Percentiles rank a stretch among this genome's conserved stretches.
These are phyloP conservation scores for Oxycera nigricornis DNA, from an alignment of 2,888 invertebrate genomes.

Conservation along the genomic window DNA sequence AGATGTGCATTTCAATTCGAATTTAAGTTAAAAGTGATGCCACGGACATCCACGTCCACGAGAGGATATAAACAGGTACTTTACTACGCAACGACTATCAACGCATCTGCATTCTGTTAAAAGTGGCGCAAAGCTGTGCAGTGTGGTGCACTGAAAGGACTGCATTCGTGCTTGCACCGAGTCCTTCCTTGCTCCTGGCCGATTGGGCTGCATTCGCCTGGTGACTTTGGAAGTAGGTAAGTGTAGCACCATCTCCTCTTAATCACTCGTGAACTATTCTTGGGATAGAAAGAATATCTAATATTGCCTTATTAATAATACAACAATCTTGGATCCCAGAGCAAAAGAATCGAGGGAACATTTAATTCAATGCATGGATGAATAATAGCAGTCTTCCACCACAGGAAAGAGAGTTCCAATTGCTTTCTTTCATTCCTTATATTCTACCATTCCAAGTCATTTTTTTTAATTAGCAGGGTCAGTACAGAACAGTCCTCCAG, in stretches of 20 bases:
- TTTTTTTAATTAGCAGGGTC: no score
- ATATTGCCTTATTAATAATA: no score
- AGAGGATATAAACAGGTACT: conserved; percentile 1
- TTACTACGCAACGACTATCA: neutral
- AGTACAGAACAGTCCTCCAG: no score
- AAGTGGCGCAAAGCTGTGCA: neutral
- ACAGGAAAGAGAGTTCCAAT: no score
- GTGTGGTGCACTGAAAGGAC: conserved; percentile 27
- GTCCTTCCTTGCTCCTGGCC: neutral
- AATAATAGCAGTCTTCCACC: no score
- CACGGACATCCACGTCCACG: neutral
- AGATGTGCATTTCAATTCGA: neutral
- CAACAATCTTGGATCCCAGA: no score
- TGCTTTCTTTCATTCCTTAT: no score
- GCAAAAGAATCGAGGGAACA: no score
- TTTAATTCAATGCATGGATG: no score
- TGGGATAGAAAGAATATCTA: no score
- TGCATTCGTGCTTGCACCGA: conserved; percentile 23
- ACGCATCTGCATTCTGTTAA: neutral
- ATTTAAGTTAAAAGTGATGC: neutral
- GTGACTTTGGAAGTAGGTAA: conserved; percentile 20
- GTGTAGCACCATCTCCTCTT: conserved; percentile 5
- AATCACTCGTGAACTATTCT: no score
- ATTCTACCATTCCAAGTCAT: no score
- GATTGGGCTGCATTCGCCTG: neutral